These are phyloP conservation scores for Pollenia griseotomentosa DNA, from an alignment of 2,888 invertebrate genomes.

Conservation along the genomic window DNA sequence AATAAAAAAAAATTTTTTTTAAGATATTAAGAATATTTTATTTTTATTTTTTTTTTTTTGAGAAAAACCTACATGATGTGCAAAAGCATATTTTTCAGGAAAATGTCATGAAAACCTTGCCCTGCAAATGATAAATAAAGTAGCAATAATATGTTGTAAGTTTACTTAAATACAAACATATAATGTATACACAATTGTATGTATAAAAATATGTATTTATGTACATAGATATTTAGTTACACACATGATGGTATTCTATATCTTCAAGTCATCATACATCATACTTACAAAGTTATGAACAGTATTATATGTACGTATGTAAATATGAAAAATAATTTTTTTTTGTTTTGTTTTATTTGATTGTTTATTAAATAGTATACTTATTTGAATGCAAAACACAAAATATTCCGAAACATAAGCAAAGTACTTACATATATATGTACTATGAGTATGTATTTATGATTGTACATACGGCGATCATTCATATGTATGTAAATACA, in stretches of 20 bases:
- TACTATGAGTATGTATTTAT: not conserved
- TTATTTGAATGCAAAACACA: slow-evolving; percentile 70
- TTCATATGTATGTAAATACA: slow-evolving; percentile 11
- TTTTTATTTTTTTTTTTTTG: no score
- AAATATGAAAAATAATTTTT: not conserved
- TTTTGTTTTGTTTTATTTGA: slow-evolving; percentile 26
- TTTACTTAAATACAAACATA: not conserved
- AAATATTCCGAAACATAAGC: slow-evolving; percentile 56
- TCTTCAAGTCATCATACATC: not conserved
- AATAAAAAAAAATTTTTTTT: no score
- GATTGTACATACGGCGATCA: not conserved
- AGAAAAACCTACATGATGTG: no score
- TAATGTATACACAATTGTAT: not conserved
- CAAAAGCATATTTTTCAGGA: no score
- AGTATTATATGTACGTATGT: not conserved
- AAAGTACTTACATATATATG: not conserved
- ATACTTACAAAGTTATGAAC: not conserved
- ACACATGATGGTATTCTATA: not conserved
- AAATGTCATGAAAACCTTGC: no score
- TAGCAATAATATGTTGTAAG: no score
- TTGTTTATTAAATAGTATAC: slow-evolving; percentile 47
- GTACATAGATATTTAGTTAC: not conserved
- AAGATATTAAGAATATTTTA: no score
- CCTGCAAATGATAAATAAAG: no score
- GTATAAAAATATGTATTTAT: not conserved